A percentile compares a stretch with the other conserved stretches of the same genome.
phyloP scores from a whole-genome alignment of 2,797 vertebrate species.

The Gallirallus australis region DNA sequence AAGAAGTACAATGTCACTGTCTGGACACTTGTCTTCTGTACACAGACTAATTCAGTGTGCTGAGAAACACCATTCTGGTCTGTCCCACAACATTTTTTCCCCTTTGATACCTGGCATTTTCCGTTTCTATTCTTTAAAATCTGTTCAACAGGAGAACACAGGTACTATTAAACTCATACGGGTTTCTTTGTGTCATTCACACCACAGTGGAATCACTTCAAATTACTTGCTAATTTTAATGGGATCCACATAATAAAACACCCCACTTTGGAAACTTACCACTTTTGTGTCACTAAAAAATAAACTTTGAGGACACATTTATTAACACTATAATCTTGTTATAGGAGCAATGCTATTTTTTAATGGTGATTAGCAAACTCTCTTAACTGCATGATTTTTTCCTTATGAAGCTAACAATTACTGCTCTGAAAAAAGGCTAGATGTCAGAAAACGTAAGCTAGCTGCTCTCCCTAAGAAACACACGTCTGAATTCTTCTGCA shows the following conservation, averaged over 20 bases:
- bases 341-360: not conserved
- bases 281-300: not conserved
- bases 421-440: not conserved
- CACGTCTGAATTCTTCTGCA: not conserved
- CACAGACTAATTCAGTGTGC: not conserved
- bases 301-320: not conserved
- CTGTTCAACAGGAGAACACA: not conserved
- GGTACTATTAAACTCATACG: not conserved
- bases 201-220: accelerated
- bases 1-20: not conserved
- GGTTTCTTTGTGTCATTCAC: not conserved
- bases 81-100: not conserved
- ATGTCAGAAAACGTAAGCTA: not conserved
- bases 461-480: not conserved
- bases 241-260: not conserved
- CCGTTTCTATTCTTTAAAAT: not conserved
- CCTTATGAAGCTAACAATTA: not conserved
- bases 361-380: not conserved
- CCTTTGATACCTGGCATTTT: not conserved
- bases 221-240: not conserved
- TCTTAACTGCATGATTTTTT: not conserved
- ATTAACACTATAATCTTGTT: not conserved
- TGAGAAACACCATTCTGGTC: not conserved
- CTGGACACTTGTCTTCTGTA: not conserved
- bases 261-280: not conserved